Evolutionary conservation across 1,140 invertebrate species (phyloP).

Genomic region (Diploscapter pachys): DNA sequence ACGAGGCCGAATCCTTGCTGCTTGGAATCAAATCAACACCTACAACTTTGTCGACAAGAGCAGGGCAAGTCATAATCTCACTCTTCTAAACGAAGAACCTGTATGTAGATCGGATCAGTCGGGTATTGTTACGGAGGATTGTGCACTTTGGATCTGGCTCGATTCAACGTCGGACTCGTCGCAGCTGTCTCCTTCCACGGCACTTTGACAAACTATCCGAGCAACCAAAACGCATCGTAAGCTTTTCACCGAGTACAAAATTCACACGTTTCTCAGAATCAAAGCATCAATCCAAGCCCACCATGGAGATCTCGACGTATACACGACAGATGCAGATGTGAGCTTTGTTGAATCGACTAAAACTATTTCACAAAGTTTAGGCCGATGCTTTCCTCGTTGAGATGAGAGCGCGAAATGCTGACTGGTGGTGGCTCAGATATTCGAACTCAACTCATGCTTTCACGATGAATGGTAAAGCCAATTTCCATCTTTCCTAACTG

Average conservation of each 20-base stretch:
- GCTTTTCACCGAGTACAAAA: not conserved
- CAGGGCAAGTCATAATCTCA: constrained; percentile 30
- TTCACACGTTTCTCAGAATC: constrained; percentile 2
- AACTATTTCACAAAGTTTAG: constrained; percentile 2
- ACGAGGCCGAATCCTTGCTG: constrained; percentile 37
- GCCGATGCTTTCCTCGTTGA: constrained; percentile 39
- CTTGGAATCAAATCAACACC: constrained; percentile 38
- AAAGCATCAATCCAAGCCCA: constrained; percentile 36
- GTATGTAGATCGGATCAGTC: constrained; percentile 45
- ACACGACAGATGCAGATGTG: constrained; percentile 27
- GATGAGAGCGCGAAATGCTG: constrained; percentile 42
- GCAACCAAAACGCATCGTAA: not conserved
- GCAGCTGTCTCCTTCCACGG: constrained; percentile 53
- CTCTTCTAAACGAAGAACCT: constrained; percentile 3
- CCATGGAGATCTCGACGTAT: constrained; percentile 46
- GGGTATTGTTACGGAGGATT: constrained; percentile 51
- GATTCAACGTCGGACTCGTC: constrained; percentile 41
- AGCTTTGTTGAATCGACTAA: not conserved
- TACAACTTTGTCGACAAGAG: constrained; percentile 40
- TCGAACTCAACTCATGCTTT: constrained; percentile 42
- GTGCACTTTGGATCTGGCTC: constrained; percentile 46
- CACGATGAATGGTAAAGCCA: constrained; percentile 30
- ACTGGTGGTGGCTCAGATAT: constrained; percentile 48
- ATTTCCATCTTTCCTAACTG: not conserved
- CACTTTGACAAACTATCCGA: constrained; percentile 22